Percentiles rank a stretch among this genome's conserved stretches.
phyloP scores from a whole-genome alignment of 2,888 invertebrate species.

The Shargacucullia verbasci region DNA sequence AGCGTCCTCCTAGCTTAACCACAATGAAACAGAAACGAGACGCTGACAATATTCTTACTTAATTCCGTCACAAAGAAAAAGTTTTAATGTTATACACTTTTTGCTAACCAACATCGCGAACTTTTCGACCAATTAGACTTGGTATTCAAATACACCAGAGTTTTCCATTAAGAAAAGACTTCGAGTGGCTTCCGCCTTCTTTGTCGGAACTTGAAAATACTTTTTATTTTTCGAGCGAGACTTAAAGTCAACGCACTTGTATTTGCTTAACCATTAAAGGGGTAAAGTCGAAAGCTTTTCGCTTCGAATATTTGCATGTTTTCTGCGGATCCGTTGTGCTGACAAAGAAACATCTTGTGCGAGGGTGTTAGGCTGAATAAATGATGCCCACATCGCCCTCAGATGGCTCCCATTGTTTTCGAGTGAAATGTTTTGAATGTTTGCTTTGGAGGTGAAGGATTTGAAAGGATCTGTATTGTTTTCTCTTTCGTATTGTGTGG shows the following conservation, averaged over 20 bases:
- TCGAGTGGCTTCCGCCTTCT: conserved; percentile 47
- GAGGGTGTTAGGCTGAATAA: conserved; percentile 60
- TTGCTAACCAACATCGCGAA: conserved; percentile 50
- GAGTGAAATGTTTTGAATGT: conserved; percentile 59
- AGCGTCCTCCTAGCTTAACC: conserved; percentile 14
- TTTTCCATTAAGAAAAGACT: conserved; percentile 63
- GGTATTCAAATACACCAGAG: conserved; percentile 65
- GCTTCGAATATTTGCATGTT: conserved; percentile 77
- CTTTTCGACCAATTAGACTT: conserved; percentile 64
- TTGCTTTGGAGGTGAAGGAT: conserved; percentile 57
- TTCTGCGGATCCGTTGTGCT: conserved; percentile 66
- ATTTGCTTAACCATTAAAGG: conserved; percentile 79
- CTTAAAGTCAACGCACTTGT: conserved; percentile 66
- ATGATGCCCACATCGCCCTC: conserved; percentile 58
- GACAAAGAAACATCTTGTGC: conserved; percentile 58
- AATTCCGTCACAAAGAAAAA: conserved; percentile 56
- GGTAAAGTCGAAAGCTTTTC: conserved; percentile 70
- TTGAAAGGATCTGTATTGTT: conserved; percentile 57
- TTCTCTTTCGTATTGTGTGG: conserved; percentile 47
- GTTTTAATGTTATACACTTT: conserved; percentile 58
- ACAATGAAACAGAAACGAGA: conserved; percentile 38
- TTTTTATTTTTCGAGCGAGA: conserved; percentile 60
- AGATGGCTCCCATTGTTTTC: conserved; percentile 61
- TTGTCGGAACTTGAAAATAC: conserved; percentile 53
- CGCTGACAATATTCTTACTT: conserved; percentile 49